Evolutionary conservation across 2,113 vertebrate species (phyloP), one percentile per base, ranked within the genome.

Genomic region (Choloepus hoffmanni): DNA sequence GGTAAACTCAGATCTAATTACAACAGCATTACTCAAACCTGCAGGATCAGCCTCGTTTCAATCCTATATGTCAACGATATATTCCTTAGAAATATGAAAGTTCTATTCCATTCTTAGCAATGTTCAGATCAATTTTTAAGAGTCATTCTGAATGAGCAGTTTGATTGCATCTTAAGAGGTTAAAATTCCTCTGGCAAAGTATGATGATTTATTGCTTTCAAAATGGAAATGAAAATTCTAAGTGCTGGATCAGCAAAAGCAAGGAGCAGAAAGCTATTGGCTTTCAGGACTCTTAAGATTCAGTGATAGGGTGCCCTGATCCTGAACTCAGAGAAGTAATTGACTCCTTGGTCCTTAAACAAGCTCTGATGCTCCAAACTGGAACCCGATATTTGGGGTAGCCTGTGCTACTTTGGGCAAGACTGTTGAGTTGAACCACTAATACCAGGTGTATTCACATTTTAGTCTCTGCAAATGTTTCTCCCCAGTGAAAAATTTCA

Each of bases 171-270:
- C 68, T 90, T 96, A 92, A 93, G 96, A 97, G 97, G 96, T 97
- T 97, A 97, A 97, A 97, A 97, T 88, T 96, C 97, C 85, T 89
- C 92, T 55, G 85, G 97, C 90, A 94, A 97, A 70, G 94, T 95
- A 95, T 86, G 94, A 94, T 97, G 97, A 97, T 97, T 95, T 97
- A 97, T 97, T 97, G 94, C 92, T 96, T 96, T 96, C 86, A 95
- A 95, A 97, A 96, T 97, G 95, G 95, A 97, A 97, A 97, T 97
- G 85, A 92, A 97, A 97, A 88, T 78, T 96, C 73, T 95, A 94
- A 97, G 82, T 96, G 97, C 97, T 95, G 62, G 60, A 74, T 97
- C 95, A 97, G 97, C 97, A 96, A 84, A 96, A 90, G 30, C 21
- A 90, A 95, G 30, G 60, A n/a, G 81, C 6, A 68, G 88, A 85